Evolutionary conservation across 1,140 invertebrate genomes (phyloP).

Genomic region (Arctopsyche grandis): DNA sequence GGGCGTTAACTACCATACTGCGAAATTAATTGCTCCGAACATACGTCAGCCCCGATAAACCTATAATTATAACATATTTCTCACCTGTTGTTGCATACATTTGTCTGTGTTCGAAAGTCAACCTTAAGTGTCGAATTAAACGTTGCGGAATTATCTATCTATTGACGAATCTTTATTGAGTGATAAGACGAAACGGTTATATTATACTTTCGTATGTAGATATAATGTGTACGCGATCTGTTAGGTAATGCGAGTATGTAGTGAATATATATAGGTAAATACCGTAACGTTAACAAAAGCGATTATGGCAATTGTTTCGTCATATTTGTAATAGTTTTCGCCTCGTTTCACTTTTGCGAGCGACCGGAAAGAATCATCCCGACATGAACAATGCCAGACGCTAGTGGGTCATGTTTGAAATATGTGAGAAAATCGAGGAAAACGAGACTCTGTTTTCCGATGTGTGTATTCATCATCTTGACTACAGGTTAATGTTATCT

Average conservation of each 20-base stretch:
- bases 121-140: background rate
- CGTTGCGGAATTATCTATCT: no score
- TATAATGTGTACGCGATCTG: no score
- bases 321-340: constrained; percentile 1
- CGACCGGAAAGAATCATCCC: constrained; percentile 5
- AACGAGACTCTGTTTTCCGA: no score
- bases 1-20: background rate
- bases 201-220: no score
- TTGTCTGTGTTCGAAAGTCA: background rate
- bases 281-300: background rate
- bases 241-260: no score
- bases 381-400: background rate
- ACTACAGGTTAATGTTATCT: no score
- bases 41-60: background rate
- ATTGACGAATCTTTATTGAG: no score
- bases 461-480: no score
- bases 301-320: constrained; percentile 1
- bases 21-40: background rate
- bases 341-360: constrained; percentile 5
- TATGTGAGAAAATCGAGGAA: no score
- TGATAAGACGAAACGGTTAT: no score
- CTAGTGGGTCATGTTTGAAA: constrained; percentile 1
- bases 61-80: background rate
- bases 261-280: no score
- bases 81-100: no score